Evolutionary conservation across 2,888 invertebrate species (phyloP).

Genomic region (Lasius platythorax): DNA sequence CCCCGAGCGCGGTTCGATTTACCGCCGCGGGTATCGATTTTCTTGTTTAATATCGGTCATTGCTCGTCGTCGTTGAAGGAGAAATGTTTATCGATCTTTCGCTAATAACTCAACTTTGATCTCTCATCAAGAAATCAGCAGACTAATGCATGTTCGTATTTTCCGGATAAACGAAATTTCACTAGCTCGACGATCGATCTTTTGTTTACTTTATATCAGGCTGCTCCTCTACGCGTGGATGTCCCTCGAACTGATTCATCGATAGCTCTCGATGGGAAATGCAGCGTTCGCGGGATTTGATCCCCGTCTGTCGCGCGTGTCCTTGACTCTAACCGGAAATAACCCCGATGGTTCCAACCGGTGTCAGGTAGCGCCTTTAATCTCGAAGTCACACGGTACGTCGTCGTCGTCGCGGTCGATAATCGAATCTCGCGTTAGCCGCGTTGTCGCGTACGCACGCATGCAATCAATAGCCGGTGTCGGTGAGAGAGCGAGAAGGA

Average conservation of each 20-base stretch:
- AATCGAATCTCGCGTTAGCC: conserved; percentile 63
- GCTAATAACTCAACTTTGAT: background rate
- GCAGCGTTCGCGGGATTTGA: background rate
- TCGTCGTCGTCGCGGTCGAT: conserved; percentile 47
- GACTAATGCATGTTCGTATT: background rate
- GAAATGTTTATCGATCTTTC: background rate
- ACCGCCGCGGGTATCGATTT: background rate
- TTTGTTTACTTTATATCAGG: background rate
- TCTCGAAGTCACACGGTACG: conserved; percentile 1
- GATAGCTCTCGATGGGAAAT: background rate
- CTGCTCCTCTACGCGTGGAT: background rate
- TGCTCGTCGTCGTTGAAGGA: background rate
- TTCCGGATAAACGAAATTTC: background rate
- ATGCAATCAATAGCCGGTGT: conserved; percentile 67
- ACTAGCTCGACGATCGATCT: background rate
- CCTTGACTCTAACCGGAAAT: background rate
- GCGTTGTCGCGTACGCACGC: conserved; percentile 62
- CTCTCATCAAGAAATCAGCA: background rate
- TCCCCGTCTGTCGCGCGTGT: background rate
- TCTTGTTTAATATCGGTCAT: background rate
- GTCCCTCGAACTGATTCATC: background rate
- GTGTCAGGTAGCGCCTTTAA: conserved; percentile 12
- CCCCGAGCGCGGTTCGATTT: background rate
- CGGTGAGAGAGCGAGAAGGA: conserved; percentile 50
- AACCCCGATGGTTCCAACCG: background rate